phyloP scores from a whole-genome alignment of 2,113 vertebrate species.

The Alosa alosa region DNA sequence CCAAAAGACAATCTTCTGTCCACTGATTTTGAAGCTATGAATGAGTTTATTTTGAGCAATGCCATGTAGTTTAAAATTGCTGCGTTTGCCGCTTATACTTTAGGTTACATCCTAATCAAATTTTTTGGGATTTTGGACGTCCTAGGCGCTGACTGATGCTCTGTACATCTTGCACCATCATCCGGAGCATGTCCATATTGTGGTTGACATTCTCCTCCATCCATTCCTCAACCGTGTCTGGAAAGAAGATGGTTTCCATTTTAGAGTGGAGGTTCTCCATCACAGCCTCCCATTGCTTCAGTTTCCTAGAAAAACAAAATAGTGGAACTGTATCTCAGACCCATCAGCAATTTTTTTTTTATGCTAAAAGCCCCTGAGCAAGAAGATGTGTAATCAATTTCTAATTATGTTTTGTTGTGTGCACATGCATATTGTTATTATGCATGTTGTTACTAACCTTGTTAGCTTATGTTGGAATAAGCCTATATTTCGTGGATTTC shows the following conservation, averaged over 20 bases:
- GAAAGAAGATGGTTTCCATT: constrained; percentile 68
- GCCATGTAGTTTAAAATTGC: not conserved
- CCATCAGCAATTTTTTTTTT: not conserved
- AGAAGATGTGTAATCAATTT: not conserved
- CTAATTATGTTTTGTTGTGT: not conserved
- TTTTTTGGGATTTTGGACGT: constrained; percentile 31
- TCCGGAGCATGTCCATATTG: constrained; percentile 65
- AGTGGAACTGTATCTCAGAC: not conserved
- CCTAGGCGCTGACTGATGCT: constrained; percentile 64
- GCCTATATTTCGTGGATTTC: constrained; percentile 73
- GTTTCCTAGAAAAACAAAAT: constrained; percentile 54
- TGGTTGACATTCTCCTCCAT: constrained; percentile 73
- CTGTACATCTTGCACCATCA: constrained; percentile 62
- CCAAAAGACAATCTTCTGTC: no score
- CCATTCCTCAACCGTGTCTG: constrained; percentile 76
- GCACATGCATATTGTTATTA: not conserved
- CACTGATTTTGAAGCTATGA: no score
- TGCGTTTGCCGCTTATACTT: not conserved
- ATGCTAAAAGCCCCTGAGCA: not conserved
- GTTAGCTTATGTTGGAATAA: constrained; percentile 62
- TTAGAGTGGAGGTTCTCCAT: constrained; percentile 57
- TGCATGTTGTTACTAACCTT: constrained; percentile 58
- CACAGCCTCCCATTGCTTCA: constrained; percentile 67
- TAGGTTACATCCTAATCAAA: not conserved
- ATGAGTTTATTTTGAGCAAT: no score